Evolutionary conservation across 2,888 invertebrate species (phyloP), one percentile per base, ranked within the genome.

Genomic region (Oegoconia quadripuncta): DNA sequence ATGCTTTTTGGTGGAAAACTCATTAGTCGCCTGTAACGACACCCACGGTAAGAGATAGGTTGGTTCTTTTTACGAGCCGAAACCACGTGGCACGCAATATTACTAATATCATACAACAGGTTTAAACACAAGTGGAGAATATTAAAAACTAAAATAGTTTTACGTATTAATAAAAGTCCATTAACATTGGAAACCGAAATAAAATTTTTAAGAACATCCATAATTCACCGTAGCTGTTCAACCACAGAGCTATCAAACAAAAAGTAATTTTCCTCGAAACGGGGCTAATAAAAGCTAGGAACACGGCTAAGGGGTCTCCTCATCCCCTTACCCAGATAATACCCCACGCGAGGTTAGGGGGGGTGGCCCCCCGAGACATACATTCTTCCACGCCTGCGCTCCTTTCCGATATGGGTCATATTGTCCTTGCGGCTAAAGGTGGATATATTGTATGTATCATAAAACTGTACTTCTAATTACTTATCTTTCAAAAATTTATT

Each of bases 371-470:
- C 73, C 68, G 68, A 74, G 71, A 72, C 75, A 74, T 57, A 78
- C 66, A 77, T 78, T 76, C 77, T 70, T 72, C 64, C 70, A 81
- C 80, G 79, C 81, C 67, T 78, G 80, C 80, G 78, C 80, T 57
- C 39, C 54, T 42, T 52, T 47, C 61, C 57, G 53, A 82, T 76
- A 51, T 83, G 66, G 81, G 82, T 81, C 82, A 82, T 55, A 79
- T 78, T 82, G 75, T 80, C 64, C 65, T 52, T 46, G 43, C 44
- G 41, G 37, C 54, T 47, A 55, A 65, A 67, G 63, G 26, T 13
- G 31, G 30, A 23, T 28, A 18, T 17, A 11, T 32, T 18, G 8
- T 17, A 28, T n/a, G n/a, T n/a, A n/a, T n/a, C n/a, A n/a, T n/a
- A n/a, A n/a, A n/a, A n/a, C n/a, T n/a, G n/a, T n/a, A n/a, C n/a